Percentiles rank a stretch among this genome's conserved stretches.
Conservation (phyloP, 2,113 vertebrate genomes). For the Rhipidura dahli region DNA sequence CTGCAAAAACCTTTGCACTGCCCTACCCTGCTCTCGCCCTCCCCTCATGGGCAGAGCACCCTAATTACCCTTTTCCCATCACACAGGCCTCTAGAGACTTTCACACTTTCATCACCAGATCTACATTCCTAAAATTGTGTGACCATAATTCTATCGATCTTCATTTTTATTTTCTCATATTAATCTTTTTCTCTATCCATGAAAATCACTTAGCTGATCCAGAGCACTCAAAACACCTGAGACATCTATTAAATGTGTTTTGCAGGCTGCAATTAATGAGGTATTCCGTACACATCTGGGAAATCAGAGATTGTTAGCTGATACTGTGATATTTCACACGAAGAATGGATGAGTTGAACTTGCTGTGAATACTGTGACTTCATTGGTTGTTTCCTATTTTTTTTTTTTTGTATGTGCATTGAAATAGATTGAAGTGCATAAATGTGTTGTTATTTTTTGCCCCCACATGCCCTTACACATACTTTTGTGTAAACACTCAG, state of each 20-base stretch:
- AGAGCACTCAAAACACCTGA: background rate
- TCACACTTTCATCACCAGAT: background rate
- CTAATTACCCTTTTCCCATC: background rate
- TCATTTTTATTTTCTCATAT: background rate
- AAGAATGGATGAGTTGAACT: background rate
- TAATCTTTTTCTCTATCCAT: background rate
- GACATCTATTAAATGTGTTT: background rate
- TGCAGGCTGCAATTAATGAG: background rate
- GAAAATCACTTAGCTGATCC: background rate
- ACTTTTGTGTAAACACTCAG: background rate
- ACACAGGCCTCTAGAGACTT: background rate
- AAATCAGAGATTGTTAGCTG: background rate
- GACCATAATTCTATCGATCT: background rate
- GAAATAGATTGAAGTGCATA: background rate
- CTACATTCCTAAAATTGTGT: background rate
- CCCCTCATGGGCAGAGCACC: background rate
- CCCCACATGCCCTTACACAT: background rate
- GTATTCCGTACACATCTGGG: background rate
- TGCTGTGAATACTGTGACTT: background rate
- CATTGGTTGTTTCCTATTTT: background rate
- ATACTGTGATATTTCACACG: background rate
- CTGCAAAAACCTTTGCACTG: background rate
- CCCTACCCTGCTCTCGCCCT: background rate
- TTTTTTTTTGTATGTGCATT: background rate
- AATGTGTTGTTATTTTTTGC: background rate